Conservation (phyloP, 2,113 vertebrate genomes). For the Salvator merianae region DNA sequence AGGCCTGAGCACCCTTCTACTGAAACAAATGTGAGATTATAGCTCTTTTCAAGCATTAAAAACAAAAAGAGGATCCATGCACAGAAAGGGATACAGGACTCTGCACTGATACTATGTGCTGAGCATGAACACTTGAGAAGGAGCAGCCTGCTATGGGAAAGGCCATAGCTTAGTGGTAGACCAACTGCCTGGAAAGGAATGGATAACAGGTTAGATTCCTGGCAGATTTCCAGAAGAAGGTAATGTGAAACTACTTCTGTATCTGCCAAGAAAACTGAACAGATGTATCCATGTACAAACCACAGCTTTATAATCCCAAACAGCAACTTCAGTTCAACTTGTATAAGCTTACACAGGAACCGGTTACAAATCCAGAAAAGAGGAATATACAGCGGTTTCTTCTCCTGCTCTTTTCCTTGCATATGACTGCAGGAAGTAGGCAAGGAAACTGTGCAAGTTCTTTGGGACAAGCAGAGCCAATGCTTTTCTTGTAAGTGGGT, state of each 20-base stretch:
- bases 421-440: background rate
- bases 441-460: background rate
- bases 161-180: too few species aligned
- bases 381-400: background rate
- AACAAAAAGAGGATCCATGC: background rate
- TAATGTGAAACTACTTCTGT: too few species aligned
- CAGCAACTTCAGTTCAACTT: background rate
- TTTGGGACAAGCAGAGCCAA: background rate
- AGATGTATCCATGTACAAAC: too few species aligned
- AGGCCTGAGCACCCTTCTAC: background rate
- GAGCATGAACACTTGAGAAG: background rate
- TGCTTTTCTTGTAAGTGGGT: background rate
- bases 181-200: too few species aligned
- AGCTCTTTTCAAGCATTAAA: background rate
- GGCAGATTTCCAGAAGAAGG: too few species aligned
- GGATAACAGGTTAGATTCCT: too few species aligned
- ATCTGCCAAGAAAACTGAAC: too few species aligned
- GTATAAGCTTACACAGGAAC: too few species aligned
- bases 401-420: background rate
- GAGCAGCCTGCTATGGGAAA: too few species aligned
- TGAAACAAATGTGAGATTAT: background rate
- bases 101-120: too few species aligned
- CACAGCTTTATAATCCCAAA: too few species aligned
- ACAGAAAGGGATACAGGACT: background rate
- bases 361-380: background rate